phyloP scores from a whole-genome alignment of 2,888 invertebrate species.

The Aleiodes alternator region DNA sequence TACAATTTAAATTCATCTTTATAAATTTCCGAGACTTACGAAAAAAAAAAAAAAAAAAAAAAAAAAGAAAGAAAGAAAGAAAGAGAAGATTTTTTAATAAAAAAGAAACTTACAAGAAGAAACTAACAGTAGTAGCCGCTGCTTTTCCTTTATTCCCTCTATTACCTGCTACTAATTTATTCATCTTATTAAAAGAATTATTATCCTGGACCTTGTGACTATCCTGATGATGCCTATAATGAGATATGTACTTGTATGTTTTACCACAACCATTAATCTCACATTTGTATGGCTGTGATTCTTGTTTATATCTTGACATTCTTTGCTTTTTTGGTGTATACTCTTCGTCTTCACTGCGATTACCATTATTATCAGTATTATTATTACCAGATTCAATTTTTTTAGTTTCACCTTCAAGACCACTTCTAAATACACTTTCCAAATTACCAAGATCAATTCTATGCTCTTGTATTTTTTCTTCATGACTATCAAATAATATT shows the following conservation, averaged over 20 bases:
- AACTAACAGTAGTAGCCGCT: conserved; percentile 68
- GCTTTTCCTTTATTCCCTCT: conserved; percentile 70
- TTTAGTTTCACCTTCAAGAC: conserved; percentile 63
- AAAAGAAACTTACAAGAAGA: conserved; percentile 68
- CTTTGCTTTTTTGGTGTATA: conserved; percentile 74
- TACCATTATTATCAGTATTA: conserved; percentile 61
- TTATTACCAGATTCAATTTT: conserved; percentile 61
- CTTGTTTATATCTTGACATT: conserved; percentile 73
- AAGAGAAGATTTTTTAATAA: not conserved
- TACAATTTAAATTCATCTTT: not conserved
- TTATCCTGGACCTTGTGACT: conserved; percentile 68
- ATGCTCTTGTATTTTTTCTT: conserved; percentile 63
- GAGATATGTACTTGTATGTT: conserved; percentile 73
- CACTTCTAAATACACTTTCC: conserved; percentile 68
- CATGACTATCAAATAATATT: conserved; percentile 61
- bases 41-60: not conserved
- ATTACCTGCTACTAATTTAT: conserved; percentile 60
- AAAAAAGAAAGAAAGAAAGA: too few species aligned
- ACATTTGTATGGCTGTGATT: conserved; percentile 69
- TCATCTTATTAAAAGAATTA: conserved; percentile 61
- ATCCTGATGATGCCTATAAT: conserved; percentile 73
- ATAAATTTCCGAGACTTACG: not conserved
- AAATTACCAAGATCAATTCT: conserved; percentile 70
- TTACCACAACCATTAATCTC: conserved; percentile 72
- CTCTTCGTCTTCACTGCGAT: conserved; percentile 72